Evolutionary conservation across 2,888 invertebrate species (phyloP).

Genomic region (Priocnemis perturbator): DNA sequence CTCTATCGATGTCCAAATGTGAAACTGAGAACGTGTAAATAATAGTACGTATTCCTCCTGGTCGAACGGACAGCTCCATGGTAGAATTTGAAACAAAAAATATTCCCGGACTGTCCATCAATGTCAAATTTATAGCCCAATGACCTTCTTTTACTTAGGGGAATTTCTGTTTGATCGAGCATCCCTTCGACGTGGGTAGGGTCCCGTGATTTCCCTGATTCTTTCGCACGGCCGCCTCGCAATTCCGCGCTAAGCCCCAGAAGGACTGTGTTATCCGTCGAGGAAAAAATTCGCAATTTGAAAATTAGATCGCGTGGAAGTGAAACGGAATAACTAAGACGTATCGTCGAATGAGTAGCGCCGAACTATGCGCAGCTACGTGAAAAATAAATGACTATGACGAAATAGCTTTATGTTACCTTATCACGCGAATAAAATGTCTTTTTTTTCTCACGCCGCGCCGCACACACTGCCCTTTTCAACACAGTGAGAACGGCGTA

Average conservation of each 20-base stretch:
- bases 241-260: constrained; percentile 44
- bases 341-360: no score
- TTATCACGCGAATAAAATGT: no score
- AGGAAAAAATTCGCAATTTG: constrained; percentile 33
- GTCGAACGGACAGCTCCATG: no score
- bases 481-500: no score
- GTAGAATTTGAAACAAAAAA: neutral
- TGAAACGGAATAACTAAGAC: neutral
- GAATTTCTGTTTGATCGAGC: constrained; percentile 61
- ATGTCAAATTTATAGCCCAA: constrained; percentile 51
- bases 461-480: no score
- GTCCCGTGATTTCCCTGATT: constrained; percentile 64
- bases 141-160: constrained; percentile 56
- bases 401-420: no score
- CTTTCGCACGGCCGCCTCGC: constrained; percentile 60
- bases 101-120: constrained; percentile 38
- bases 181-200: constrained; percentile 57
- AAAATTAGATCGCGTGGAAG: constrained; percentile 23
- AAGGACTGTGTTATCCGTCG: constrained; percentile 34
- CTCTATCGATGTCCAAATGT: no score
- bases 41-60: no score
- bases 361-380: no score
- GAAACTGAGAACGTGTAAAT: no score
- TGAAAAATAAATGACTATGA: no score
- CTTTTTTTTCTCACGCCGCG: no score